Percentiles rank a stretch among this genome's conserved stretches.
These are phyloP conservation scores for Lacerta bilineata DNA, from an alignment of 2,797 vertebrate genomes.

Conservation along the genomic window DNA sequence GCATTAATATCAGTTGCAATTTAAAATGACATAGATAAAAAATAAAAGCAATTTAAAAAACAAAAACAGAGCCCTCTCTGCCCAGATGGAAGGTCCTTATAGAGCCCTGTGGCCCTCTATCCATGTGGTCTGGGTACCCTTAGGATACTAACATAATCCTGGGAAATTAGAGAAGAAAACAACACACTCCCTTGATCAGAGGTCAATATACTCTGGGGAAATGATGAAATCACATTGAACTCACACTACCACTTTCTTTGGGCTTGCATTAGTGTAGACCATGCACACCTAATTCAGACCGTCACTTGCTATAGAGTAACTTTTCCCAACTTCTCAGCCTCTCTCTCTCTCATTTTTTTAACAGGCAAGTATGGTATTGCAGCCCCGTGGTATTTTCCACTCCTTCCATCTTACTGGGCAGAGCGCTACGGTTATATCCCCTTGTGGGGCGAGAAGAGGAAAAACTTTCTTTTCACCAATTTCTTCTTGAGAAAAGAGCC, in stretches of 20 bases:
- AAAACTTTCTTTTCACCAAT: conserved; percentile 86
- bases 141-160: not conserved
- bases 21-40: too few relatives aligned
- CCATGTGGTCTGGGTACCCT: not conserved
- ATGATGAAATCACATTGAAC: not conserved
- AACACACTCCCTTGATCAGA: not conserved
- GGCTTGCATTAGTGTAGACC: not conserved
- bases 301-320: not conserved
- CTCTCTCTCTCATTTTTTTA: conserved; percentile 29
- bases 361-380: conserved; percentile 93
- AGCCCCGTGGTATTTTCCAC: conserved; percentile 93
- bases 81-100: too few relatives aligned
- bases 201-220: not conserved
- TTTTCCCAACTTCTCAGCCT: not conserved
- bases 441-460: conserved; percentile 74
- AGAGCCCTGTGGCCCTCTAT: not conserved
- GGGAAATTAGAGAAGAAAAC: not conserved
- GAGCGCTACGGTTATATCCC: conserved; percentile 81
- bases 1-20: too few relatives aligned
- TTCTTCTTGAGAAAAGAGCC: conserved; percentile 86
- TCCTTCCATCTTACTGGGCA: conserved; percentile 91
- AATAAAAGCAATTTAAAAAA: too few relatives aligned
- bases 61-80: too few relatives aligned
- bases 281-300: not conserved
- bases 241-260: not conserved